Conservation (phyloP, 2,113 vertebrate genomes). For the Falcunculus frontatus region DNA sequence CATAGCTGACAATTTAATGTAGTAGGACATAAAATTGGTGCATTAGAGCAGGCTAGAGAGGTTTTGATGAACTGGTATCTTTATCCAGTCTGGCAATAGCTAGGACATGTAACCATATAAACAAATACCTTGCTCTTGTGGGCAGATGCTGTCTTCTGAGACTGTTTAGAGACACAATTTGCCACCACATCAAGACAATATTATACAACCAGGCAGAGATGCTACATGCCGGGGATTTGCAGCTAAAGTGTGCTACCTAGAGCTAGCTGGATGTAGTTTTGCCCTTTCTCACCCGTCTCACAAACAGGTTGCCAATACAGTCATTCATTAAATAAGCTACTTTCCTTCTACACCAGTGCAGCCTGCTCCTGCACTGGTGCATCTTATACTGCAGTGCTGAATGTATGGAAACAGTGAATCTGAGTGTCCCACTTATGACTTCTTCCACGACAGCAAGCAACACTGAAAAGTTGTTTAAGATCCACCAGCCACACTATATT, state of each 20-base stretch:
- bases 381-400: fast-evolving
- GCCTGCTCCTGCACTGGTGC: neutral
- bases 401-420: neutral
- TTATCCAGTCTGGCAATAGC: neutral
- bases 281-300: neutral
- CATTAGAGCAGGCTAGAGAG: neutral
- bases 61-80: neutral
- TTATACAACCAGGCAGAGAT: neutral
- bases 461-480: neutral
- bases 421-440: neutral
- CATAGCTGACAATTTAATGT: neutral
- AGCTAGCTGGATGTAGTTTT: neutral
- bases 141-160: neutral
- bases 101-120: neutral
- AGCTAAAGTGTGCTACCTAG: neutral
- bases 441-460: neutral
- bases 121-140: neutral
- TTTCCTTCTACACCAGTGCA: neutral
- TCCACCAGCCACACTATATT: neutral
- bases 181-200: neutral
- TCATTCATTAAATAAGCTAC: neutral
- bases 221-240: neutral
- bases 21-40: neutral
- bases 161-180: neutral
- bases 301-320: neutral